A percentile compares a stretch with the other conserved stretches of the same genome.
Evolutionary conservation across 2,113 vertebrate species (phyloP).

Genomic region (Plecotus auritus): DNA sequence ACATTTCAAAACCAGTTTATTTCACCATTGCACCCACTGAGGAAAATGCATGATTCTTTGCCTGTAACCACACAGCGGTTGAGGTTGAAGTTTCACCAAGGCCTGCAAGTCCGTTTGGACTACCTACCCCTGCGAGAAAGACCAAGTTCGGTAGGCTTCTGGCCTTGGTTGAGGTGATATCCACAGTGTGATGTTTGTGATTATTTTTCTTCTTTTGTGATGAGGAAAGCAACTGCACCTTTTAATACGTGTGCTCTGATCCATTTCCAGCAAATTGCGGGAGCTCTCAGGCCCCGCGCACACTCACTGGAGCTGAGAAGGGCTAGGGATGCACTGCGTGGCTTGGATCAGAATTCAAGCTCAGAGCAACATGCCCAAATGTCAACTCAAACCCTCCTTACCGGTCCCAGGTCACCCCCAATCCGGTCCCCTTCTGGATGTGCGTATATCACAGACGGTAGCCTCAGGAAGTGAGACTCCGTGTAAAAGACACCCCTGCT

Average conservation of each 20-base stretch:
- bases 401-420: constrained; percentile 59
- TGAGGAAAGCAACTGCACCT: constrained; percentile 75
- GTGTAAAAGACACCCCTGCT: constrained; percentile 45
- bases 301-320: constrained; percentile 77
- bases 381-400: constrained; percentile 57
- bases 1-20: constrained; percentile 66
- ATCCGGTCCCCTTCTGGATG: constrained; percentile 43
- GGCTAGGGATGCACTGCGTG: constrained; percentile 54
- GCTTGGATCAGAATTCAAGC: constrained; percentile 57
- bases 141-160: constrained; percentile 8
- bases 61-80: constrained; percentile 20
- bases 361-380: constrained; percentile 73
- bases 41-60: constrained; percentile 59
- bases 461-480: constrained; percentile 48
- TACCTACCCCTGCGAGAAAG: constrained; percentile 24
- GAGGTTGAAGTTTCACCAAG: constrained; percentile 44
- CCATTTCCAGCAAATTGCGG: constrained; percentile 58
- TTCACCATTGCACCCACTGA: constrained; percentile 60
- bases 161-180: constrained; percentile 65
- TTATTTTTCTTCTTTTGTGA: constrained; percentile 34
- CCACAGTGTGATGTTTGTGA: constrained; percentile 59
- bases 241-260: constrained; percentile 71
- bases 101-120: constrained; percentile 29
- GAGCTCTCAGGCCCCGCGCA: constrained; percentile 43
- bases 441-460: not conserved